These are phyloP conservation scores for Ganaspis sp. DNA, from an alignment of 1,140 invertebrate genomes.

Conservation along the genomic window DNA sequence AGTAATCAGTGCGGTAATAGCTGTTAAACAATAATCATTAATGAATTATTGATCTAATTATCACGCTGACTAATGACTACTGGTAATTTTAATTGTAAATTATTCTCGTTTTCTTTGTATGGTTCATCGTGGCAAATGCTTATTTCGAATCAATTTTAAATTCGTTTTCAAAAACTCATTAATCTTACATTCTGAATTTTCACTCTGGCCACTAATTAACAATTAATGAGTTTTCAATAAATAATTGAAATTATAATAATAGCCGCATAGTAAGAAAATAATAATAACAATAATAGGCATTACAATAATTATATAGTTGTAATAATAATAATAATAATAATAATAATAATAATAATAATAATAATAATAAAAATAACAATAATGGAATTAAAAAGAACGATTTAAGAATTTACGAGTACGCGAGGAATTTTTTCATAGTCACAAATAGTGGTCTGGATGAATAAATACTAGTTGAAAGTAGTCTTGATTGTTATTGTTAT, in stretches of 20 bases:
- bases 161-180: too few relatives aligned
- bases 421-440: not conserved
- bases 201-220: too few relatives aligned
- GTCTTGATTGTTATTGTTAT: not conserved
- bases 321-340: too few relatives aligned
- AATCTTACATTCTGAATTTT: too few relatives aligned
- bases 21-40: not conserved
- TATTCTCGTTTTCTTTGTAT: not conserved
- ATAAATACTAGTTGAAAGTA: not conserved
- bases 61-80: slow-evolving; percentile 2
- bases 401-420: not conserved
- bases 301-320: too few relatives aligned
- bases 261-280: too few relatives aligned
- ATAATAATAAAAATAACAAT: too few relatives aligned
- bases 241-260: too few relatives aligned
- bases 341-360: too few relatives aligned
- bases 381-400: too few relatives aligned
- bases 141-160: not conserved
- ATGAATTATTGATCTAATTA: slow-evolving; percentile 14
- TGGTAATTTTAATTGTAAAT: not conserved
- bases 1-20: slow-evolving; percentile 20
- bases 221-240: too few relatives aligned
- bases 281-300: too few relatives aligned
- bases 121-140: not conserved
- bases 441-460: not conserved